Conservation (phyloP, 2,888 invertebrate genomes). For the Eupithecia centaureata region DNA sequence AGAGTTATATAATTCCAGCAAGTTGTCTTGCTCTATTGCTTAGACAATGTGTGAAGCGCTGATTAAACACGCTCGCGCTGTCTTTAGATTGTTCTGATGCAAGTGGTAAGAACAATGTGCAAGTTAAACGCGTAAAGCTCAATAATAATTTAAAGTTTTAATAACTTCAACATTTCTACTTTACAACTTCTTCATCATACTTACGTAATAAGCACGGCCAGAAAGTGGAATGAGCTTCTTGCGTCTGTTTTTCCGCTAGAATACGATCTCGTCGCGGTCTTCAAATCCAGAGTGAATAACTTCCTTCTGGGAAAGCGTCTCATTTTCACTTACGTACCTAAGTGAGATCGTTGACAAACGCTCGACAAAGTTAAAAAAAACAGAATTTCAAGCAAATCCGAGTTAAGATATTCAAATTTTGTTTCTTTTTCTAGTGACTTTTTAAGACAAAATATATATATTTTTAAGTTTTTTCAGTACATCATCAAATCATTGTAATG, state of each 20-base stretch:
- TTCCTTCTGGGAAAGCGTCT: no score
- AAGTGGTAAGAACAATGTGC: neutral
- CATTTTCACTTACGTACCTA: no score
- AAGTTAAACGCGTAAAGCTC: neutral
- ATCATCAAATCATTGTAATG: no score
- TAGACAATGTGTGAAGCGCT: constrained; percentile 1
- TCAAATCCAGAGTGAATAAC: no score
- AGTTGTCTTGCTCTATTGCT: constrained; percentile 16
- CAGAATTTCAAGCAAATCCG: neutral
- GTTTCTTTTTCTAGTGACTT: neutral
- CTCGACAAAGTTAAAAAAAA: no score
- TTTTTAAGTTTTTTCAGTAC: no score
- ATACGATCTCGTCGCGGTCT: no score
- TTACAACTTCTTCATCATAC: neutral
- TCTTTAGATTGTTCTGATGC: neutral
- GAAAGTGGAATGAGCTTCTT: no score
- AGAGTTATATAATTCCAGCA: neutral
- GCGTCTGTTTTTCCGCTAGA: no score
- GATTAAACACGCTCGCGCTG: constrained; percentile 5
- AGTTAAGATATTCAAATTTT: neutral
- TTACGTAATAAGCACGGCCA: no score
- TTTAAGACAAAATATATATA: no score
- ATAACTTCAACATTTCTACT: neutral
- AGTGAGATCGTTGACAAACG: no score
- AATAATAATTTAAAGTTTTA: neutral